Evolutionary conservation across 2,113 vertebrate genomes (phyloP), one percentile per base, ranked within the genome.

Genomic region (Perca schrenkii): DNA sequence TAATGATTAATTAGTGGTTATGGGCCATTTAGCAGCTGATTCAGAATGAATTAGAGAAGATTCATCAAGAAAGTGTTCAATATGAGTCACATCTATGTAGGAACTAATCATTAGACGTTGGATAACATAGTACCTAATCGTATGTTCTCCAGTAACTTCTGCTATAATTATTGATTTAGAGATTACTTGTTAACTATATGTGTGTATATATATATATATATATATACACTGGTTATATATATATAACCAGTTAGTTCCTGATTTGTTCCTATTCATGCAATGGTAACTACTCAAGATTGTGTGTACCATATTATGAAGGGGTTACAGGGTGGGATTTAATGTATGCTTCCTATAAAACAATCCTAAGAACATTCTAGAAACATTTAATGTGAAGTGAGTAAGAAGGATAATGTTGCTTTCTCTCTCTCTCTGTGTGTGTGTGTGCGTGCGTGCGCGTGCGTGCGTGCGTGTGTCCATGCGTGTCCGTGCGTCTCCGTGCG

Each of bases 21-120:
- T 58, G 69, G 63, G 25, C 68, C 62, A 64, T 80, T 77, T 69
- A 84, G 63, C 77, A 25, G 50, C 62, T 67, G 49, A 75, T 86
- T 79, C 53, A 12, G 4, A 77, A 60, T 71, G 57, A 72, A 87
- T 77, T 70, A 34, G 25, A 19, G 15, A 36, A 40, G 52, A 60
- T 56, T 47, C 28, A 74, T 74, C 74, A 62, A 66, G 12, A 77
- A 80, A 74, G 54, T 61, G 47, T 22, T 72, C 43, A 36, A 53
- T 31, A 43, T 68, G 73, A 65, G 43, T 69, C 56, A 54, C 43
- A 57, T 62, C 40, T 43, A 25, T 77, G 68, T 64, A 60, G 64
- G 77, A 73, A 65, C 19, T 36, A 40, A 58, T 75, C 66, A 72
- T 28, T 47, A 67, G 74, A 72, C 28, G 36, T 76, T 68, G 66